Percentiles rank a stretch among this genome's conserved stretches.
phyloP scores from a whole-genome alignment of 2,797 vertebrate genomes.

The Alosa sapidissima region DNA sequence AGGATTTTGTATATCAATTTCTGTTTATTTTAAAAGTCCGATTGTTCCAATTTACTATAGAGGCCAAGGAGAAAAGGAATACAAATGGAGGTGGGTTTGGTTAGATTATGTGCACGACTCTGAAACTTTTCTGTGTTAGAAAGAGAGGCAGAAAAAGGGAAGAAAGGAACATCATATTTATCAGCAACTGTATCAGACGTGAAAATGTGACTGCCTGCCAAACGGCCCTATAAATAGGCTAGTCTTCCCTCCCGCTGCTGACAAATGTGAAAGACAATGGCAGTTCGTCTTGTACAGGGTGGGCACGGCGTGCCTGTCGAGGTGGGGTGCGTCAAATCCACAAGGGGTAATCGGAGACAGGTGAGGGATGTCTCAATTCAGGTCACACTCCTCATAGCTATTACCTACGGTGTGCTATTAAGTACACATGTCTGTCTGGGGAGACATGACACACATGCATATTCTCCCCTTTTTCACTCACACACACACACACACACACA shows the following conservation, averaged over 20 bases:
- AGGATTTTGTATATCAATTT: not conserved
- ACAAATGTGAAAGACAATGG: slow-evolving; percentile 48
- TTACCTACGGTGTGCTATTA: slow-evolving; percentile 36
- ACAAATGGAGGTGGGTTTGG: slow-evolving; percentile 35
- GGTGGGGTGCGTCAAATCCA: slow-evolving; percentile 46
- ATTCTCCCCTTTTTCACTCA: not conserved
- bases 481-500: slow-evolving; percentile 13
- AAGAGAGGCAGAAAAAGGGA: not conserved
- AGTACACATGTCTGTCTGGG: slow-evolving; percentile 31
- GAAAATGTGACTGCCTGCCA: slow-evolving; percentile 46
- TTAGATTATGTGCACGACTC: not conserved
- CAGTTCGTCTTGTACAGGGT: slow-evolving; percentile 40
- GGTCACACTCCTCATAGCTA: slow-evolving; percentile 39
- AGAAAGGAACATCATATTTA: slow-evolving; percentile 43
- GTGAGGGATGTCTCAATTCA: slow-evolving; percentile 39
- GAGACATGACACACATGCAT: not conserved
- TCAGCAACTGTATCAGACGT: slow-evolving; percentile 45
- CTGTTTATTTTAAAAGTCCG: not conserved
- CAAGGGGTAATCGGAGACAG: slow-evolving; percentile 41
- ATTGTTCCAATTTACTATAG: not conserved
- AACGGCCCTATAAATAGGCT: slow-evolving; percentile 48
- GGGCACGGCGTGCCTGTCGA: slow-evolving; percentile 43
- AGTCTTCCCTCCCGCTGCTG: slow-evolving; percentile 39
- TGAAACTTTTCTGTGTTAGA: slow-evolving; percentile 29
- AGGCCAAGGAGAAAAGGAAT: slow-evolving; percentile 32